Base-by-base conservation (phyloP, 2,888 invertebrate genomes). In the Hartigia nigra region DNA sequence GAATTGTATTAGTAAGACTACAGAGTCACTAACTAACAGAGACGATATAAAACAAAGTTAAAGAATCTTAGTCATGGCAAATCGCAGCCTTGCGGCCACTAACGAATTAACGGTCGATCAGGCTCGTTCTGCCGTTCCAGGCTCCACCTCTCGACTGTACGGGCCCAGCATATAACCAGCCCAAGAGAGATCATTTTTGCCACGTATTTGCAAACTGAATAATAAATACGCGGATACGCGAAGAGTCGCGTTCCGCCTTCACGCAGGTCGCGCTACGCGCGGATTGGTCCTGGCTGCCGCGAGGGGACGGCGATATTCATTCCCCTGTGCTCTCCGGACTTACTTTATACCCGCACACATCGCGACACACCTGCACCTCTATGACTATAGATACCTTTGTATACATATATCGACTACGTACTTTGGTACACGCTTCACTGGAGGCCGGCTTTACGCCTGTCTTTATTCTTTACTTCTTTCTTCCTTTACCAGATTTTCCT, bases 161-260 rank as follows among this genome's bases (percentile, higher is more conserved):
- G 78, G 82, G 81, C 74, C 74, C 78, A 76, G 80, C 77, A 69
- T 76, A 83, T 81, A 55, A 55, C 80, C 81, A 78, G 81, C 81
- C 76, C 85, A 85, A 85, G 90, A 89, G 88, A 90, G 90, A 90
- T 90, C 86, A 90, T 90, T 90, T 90, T 90, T 90, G 88, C 90
- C 88, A 88, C 87, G 91, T 90, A 91, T 91, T 91, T 91, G 91
- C 91, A 91, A 91, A 90, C 91, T 90, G 91, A 91, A 91, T 91
- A 90, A 91, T 91, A 91, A 91, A 91, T 91, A 91, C 88, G 88
- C 90, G 87, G 87, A 90, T 89, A 89, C 90, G 88, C 88, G 86
- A 88, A 85, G 90, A 86, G 84, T 82, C 90, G 89, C 88, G 91
- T 91, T 91, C 91, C 91, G 91, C 91, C 91, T 90, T 91, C 91